These are phyloP conservation scores for Caenorhabditis drosophilae DNA, from an alignment of 2,888 invertebrate species.

Conservation along the genomic window DNA sequence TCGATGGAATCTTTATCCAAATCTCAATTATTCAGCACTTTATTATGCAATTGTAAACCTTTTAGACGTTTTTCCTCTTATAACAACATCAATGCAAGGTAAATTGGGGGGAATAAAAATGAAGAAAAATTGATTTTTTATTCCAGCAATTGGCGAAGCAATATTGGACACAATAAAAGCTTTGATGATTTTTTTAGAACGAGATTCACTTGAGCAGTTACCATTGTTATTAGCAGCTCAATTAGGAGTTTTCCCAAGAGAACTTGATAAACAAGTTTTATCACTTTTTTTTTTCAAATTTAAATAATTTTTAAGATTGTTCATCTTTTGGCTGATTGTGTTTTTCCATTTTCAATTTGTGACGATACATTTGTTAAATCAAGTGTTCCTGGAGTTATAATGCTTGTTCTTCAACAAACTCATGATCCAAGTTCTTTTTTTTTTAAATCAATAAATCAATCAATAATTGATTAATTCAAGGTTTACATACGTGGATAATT, in stretches of 20 bases:
- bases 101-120: background rate
- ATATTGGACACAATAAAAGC: conserved; percentile 91
- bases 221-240: conserved; percentile 92
- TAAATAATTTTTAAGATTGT: conserved; percentile 73
- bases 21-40: conserved; percentile 92
- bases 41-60: conserved; percentile 87
- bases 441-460: background rate
- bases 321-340: conserved; percentile 90
- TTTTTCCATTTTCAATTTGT: conserved; percentile 88
- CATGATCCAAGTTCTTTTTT: conserved; percentile 80
- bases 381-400: conserved; percentile 78
- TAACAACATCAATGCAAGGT: conserved; percentile 79
- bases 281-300: no score
- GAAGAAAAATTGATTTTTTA: background rate
- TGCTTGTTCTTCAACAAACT: conserved; percentile 96
- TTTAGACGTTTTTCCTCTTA: conserved; percentile 89
- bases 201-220: conserved; percentile 91
- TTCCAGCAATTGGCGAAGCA: conserved; percentile 87
- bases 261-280: conserved; percentile 84
- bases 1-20: conserved; percentile 90
- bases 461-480: conserved; percentile 72
- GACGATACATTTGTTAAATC: conserved; percentile 56
- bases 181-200: conserved; percentile 91
- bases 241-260: conserved; percentile 86
- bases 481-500: conserved; percentile 92